Evolutionary conservation across 2,797 vertebrate species (phyloP), one percentile per base, ranked within the genome.

Genomic region (Melanitta fusca): DNA sequence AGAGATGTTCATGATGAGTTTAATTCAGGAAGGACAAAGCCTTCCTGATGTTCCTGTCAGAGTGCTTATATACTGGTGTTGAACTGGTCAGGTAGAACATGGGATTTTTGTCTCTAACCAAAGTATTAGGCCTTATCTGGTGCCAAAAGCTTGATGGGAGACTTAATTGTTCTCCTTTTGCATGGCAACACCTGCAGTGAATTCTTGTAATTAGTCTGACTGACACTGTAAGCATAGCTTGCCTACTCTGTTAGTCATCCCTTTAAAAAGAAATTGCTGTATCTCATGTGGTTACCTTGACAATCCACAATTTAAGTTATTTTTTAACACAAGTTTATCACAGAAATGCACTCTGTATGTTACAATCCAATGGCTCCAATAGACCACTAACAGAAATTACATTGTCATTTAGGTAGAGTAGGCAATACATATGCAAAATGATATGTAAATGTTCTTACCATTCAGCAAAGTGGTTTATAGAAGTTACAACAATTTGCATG

Each of bases 221-320:
- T 89, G 87, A 91, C 66, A 71, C 27, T 58, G 32, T 72, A 89
- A 94, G 57, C 53, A 79, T 79, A 92, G 72, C 36, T 75, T 93
- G 45, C 73, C 70, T 72, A 47, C 20, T 30, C 77, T 65, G 7
- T 61, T 87, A 91, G 57, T 95, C 69, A 89, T 36, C 54, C 78
- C 43, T 91, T 91, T 38, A 82, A 93, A 93, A 60, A 92, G 13
- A 47, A 90, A 90, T 84, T 58, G 38, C 60, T 72, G 2, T 41
- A 61, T 69, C 85, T 91, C 85, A 74, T 60, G 24, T 68, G 79
- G 82, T 91, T 95, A 85, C 81, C 82, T 85, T 83, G 47, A 77
- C 79, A 95, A 91, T 95, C 19, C 65, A 45, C 56, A 89, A 32
- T 88, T 85, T 56, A 80, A 81, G 25, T 56, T 53, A 24, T 12